Conservation (phyloP, 1,140 invertebrate species). For the Spodoptera litura region DNA sequence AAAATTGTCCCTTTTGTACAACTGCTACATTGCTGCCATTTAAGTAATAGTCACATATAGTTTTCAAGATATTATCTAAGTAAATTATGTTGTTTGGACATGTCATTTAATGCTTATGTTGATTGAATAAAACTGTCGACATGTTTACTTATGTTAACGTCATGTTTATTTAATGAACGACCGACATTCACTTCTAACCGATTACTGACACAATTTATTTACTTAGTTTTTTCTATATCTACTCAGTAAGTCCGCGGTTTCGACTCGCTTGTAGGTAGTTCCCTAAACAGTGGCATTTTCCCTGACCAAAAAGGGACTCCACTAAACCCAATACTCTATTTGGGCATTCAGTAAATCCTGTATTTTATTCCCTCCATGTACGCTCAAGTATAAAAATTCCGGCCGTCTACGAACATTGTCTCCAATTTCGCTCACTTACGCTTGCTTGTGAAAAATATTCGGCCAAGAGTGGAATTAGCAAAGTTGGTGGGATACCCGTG, state of each 20-base stretch:
- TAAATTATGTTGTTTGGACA: constrained; percentile 26
- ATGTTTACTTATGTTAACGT: not conserved
- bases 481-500: constrained; percentile 70
- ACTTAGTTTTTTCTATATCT: not conserved
- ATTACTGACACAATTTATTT: not conserved
- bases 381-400: constrained; percentile 67
- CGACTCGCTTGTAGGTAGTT: not conserved
- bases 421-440: constrained; percentile 67
- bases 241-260: not conserved
- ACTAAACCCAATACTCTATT: constrained; percentile 25
- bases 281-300: constrained; percentile 15
- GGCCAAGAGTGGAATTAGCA: constrained; percentile 71
- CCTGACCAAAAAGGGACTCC: constrained; percentile 21
- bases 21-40: constrained; percentile 60
- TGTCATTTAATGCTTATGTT: constrained; percentile 4
- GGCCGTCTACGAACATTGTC: constrained; percentile 61
- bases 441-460: constrained; percentile 70
- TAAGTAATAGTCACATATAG: constrained; percentile 32
- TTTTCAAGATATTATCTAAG: constrained; percentile 45
- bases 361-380: constrained; percentile 60
- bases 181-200: not conserved
- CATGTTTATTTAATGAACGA: not conserved
- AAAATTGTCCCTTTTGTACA: constrained; percentile 63
- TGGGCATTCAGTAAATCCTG: constrained; percentile 21
- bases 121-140: constrained; percentile 21